phyloP scores from a whole-genome alignment of 2,888 invertebrate species.

The Digitonthophagus gazella region DNA sequence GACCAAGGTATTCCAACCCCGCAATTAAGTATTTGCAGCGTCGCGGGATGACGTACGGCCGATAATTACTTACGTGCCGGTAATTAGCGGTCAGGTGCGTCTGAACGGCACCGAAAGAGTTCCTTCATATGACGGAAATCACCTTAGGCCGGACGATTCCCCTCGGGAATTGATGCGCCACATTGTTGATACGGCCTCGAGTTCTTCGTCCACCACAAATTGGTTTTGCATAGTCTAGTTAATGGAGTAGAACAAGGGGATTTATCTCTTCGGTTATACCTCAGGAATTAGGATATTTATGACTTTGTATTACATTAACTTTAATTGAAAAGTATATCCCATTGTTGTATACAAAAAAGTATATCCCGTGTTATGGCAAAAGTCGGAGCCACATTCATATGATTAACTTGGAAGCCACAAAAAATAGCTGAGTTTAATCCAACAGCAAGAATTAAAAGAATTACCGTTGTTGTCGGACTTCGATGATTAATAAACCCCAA shows the following conservation, averaged over 20 bases:
- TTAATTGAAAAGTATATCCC: constrained; percentile 84
- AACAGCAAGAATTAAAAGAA: constrained; percentile 68
- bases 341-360: too few relatives aligned
- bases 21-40: constrained; percentile 6
- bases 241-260: too few relatives aligned
- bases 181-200: too few relatives aligned
- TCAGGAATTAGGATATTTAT: too few relatives aligned
- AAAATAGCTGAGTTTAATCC: constrained; percentile 74
- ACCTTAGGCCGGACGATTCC: too few relatives aligned
- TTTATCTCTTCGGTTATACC: too few relatives aligned
- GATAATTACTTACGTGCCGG: constrained; percentile 9
- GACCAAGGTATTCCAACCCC: constrained; percentile 5
- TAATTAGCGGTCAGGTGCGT: not conserved
- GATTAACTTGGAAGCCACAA: constrained; percentile 75
- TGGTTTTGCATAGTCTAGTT: too few relatives aligned
- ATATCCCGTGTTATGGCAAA: constrained; percentile 82
- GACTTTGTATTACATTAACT: too few relatives aligned
- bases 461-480: constrained; percentile 60
- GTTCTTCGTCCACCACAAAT: too few relatives aligned
- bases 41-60: constrained; percentile 1
- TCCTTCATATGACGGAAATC: not conserved
- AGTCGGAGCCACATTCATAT: constrained; percentile 81
- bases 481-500: constrained; percentile 60
- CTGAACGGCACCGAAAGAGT: not conserved
- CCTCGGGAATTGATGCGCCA: too few relatives aligned